phyloP scores from a whole-genome alignment of 2,888 invertebrate genomes.

The Plutella xylostella region DNA sequence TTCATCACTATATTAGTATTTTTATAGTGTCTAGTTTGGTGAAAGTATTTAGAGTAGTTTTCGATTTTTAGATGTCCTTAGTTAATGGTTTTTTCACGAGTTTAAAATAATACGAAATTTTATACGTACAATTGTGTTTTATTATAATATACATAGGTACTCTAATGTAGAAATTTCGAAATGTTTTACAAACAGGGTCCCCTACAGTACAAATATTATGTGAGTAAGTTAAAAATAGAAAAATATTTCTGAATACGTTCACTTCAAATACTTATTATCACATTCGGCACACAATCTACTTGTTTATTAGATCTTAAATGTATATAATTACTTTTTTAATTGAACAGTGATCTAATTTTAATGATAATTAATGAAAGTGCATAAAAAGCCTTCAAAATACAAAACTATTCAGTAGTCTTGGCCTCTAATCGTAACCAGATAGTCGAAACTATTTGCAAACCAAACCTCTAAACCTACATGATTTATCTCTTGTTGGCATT shows the following conservation, averaged over 20 bases:
- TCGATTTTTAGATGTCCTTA: too few species aligned
- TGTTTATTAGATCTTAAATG: neutral
- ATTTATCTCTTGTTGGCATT: too few species aligned
- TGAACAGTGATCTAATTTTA: too few species aligned
- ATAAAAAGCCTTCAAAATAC: too few species aligned
- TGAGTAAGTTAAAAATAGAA: slow-evolving; percentile 17
- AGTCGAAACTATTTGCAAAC: too few species aligned
- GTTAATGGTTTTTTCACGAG: too few species aligned
- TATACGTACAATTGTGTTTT: slow-evolving; percentile 9
- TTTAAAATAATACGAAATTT: slow-evolving; percentile 31
- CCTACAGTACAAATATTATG: slow-evolving; percentile 31
- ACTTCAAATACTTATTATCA: neutral
- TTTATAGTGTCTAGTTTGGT: neutral
- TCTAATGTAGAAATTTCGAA: slow-evolving; percentile 20
- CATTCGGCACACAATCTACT: slow-evolving; percentile 5
- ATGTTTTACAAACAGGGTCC: slow-evolving; percentile 36
- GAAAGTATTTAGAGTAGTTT: neutral
- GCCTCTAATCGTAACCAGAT: too few species aligned
- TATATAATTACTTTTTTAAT: too few species aligned
- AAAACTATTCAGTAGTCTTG: too few species aligned
- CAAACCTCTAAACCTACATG: too few species aligned
- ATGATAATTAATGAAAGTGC: too few species aligned
- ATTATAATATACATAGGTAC: slow-evolving; percentile 23
- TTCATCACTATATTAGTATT: neutral
- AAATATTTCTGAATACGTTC: slow-evolving; percentile 13